Percentiles rank a stretch among this genome's conserved stretches.
Evolutionary conservation across 2,113 vertebrate species (phyloP).

Genomic region (Pitta sordida): DNA sequence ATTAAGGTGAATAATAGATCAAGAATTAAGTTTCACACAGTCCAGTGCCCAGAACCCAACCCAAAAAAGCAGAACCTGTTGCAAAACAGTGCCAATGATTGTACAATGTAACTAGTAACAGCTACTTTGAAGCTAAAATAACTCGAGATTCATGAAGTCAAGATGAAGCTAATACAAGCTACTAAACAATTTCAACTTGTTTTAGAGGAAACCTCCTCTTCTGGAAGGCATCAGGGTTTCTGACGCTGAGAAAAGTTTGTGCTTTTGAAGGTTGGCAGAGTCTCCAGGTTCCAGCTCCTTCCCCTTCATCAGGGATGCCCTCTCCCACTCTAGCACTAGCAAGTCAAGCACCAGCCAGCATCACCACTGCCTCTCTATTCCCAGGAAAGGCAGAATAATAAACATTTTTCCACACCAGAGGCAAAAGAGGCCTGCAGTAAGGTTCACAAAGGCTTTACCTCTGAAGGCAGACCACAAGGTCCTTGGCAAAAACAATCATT

Average conservation of each 20-base stretch:
- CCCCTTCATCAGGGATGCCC: rapidly evolving
- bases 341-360: neutral
- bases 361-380: neutral
- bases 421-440: neutral
- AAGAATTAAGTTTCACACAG: neutral
- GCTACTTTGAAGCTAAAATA: neutral
- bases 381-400: neutral
- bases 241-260: neutral
- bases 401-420: neutral
- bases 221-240: neutral
- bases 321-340: neutral
- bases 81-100: neutral
- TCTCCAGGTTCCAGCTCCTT: neutral
- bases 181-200: neutral
- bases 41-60: neutral
- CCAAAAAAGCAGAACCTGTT: neutral
- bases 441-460: neutral
- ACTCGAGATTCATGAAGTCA: rapidly evolving
- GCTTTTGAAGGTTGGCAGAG: neutral
- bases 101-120: neutral
- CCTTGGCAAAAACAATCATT: neutral
- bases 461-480: neutral
- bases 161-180: neutral
- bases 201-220: neutral
- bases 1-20: neutral